phyloP scores from a whole-genome alignment of 2,113 vertebrate species.

The Notechis scutatus region DNA sequence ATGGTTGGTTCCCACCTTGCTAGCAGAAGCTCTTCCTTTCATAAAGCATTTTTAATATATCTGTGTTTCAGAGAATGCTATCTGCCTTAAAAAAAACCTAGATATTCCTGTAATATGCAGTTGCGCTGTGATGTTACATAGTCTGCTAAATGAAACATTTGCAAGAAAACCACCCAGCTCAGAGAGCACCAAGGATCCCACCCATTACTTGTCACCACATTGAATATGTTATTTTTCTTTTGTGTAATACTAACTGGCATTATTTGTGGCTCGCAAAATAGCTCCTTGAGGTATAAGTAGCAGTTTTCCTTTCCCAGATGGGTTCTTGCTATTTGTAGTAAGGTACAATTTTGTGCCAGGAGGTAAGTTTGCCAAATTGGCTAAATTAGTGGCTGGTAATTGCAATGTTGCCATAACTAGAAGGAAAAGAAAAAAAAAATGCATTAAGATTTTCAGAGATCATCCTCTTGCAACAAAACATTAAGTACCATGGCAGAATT shows the following conservation, averaged over 20 bases:
- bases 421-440: constrained; percentile 32
- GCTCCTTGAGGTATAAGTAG: constrained; percentile 97
- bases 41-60: not conserved
- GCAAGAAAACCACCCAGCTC: not conserved
- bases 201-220: constrained; percentile 42
- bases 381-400: constrained; percentile 93
- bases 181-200: not conserved
- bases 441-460: constrained; percentile 10
- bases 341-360: constrained; percentile 98
- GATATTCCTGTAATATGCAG: constrained; percentile 1
- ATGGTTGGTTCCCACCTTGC: not conserved
- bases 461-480: not conserved
- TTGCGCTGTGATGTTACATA: not conserved
- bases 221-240: constrained; percentile 57
- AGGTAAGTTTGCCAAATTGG: constrained; percentile 93
- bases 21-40: not conserved
- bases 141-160: not conserved
- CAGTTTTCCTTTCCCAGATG: constrained; percentile 96
- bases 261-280: constrained; percentile 89
- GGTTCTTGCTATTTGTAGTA: constrained; percentile 97
- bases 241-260: constrained; percentile 72
- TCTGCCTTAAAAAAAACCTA: no score
- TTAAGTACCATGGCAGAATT: not conserved
- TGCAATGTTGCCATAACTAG: constrained; percentile 97
- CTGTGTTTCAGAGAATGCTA: not conserved